Evolutionary conservation across 2,113 vertebrate genomes (phyloP), one percentile per base, ranked within the genome.

Genomic region (Acanthochromis polyacanthus): DNA sequence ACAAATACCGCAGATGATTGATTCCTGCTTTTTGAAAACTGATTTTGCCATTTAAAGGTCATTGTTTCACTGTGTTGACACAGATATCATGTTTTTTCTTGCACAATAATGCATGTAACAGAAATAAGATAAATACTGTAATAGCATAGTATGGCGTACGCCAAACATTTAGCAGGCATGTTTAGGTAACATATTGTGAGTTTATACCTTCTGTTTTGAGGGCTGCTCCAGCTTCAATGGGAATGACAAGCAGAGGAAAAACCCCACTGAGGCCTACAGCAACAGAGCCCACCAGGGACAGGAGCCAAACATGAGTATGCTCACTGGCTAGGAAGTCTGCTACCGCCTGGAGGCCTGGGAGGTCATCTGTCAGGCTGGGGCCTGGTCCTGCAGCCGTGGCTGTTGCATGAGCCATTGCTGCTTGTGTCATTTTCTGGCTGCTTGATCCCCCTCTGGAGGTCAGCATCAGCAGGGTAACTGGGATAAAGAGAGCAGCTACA

Each of bases 241-340:
- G 98, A 84, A 99, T 96, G 78, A 99, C 90, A 45, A 99, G 91
- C 74, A 99, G 89, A 0, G 98, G 98, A 77, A 99, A 96, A 70
- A 99, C 93, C 1, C 98, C 98, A 1, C 96, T 99, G 79, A 99
- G 96, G 4, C 98, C 98, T 30, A 99, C 96, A 86, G 96, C 91
- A 61, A 99, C 88, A 0, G 97, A 98, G 45, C 96, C 97, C 5
- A 96, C 89, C 70, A 99, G 94, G 72, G 98, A 98, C 88, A 95
- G 96, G 91, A 99, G 80, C 97, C 97, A 98, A 59, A 97, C 96
- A 67, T 98, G 97, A 73, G 95, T 78, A 4, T 74, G 85, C 5
- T 95, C 95, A 56, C 81, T 91, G 72, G 89, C 75, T 56, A 95
- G 65, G 75, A 95, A 84, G 62, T 93, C 92, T 16, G 85, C 75